Conservation (phyloP, 37 sponge, comb jelly and placozoan species). For the Ephydatia muelleri region DNA sequence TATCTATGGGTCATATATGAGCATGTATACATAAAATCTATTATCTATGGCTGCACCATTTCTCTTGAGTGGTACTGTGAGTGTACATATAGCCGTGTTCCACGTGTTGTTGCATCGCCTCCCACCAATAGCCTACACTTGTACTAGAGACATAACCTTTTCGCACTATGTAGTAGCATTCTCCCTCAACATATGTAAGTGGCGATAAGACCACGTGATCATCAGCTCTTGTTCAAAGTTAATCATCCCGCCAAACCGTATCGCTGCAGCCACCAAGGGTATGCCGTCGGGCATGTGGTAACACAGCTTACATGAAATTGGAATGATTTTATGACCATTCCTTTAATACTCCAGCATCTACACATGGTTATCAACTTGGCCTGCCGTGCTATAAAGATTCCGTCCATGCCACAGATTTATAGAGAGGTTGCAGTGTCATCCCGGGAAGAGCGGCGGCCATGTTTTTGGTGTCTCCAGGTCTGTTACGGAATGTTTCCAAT, state of each 20-base stretch:
- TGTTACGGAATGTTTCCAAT: no score
- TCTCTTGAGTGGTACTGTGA: neutral
- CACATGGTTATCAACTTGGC: no score
- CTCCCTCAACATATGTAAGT: neutral
- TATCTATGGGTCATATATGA: neutral
- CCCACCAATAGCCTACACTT: no score
- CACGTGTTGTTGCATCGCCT: no score
- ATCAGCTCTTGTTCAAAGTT: conserved; percentile 37
- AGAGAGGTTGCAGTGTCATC: no score
- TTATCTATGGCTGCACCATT: neutral
- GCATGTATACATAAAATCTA: neutral
- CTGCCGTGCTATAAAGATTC: conserved; percentile 99
- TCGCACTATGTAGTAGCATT: neutral
- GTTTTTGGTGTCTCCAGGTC: conserved; percentile 91
- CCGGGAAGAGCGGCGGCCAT: no score
- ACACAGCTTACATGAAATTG: no score
- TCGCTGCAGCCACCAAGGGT: neutral
- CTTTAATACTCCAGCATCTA: no score
- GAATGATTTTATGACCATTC: no score
- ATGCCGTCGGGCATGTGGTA: no score
- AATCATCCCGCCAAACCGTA: neutral
- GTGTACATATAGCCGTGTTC: no score
- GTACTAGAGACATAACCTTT: no score
- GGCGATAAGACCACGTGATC: conserved; percentile 61
- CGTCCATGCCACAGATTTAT: conserved; percentile 94